Percentiles rank a stretch among this genome's conserved stretches.
Evolutionary conservation across 1,140 invertebrate species (phyloP).

Genomic region (Notospermus geniculatus): DNA sequence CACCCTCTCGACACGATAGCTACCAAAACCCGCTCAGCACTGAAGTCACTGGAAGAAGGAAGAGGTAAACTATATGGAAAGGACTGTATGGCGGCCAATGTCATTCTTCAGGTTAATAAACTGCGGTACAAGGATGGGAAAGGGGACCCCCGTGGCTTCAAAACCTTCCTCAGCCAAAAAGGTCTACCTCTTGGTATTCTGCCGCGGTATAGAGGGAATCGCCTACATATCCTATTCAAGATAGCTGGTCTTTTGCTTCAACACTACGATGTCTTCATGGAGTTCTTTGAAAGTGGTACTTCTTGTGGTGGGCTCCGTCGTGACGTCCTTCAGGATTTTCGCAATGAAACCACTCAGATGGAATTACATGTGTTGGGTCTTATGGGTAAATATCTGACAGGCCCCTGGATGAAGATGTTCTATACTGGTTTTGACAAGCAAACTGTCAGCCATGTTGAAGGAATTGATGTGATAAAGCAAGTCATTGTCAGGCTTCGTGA

Average conservation of each 20-base stretch:
- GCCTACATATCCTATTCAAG: conserved; percentile 18
- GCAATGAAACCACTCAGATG: not conserved
- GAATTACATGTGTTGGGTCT: conserved; percentile 22
- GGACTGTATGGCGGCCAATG: conserved; percentile 12
- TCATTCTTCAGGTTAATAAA: conserved; percentile 18
- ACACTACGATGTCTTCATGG: not conserved
- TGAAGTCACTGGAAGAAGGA: not conserved
- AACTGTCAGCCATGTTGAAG: too few species aligned
- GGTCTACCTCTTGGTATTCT: conserved; percentile 11
- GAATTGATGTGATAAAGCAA: conserved; percentile 12
- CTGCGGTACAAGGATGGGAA: conserved; percentile 21
- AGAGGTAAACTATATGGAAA: conserved; percentile 12
- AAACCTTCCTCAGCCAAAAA: conserved; percentile 2
- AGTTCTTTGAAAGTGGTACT: not conserved
- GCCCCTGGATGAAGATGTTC: conserved; percentile 24
- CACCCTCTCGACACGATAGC: conserved; percentile 11
- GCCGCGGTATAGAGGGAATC: conserved; percentile 18
- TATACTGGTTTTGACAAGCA: conserved; percentile 9
- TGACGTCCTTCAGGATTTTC: conserved; percentile 9
- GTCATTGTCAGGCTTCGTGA: too few species aligned
- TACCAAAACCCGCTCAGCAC: not conserved
- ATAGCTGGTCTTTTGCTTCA: conserved; percentile 13
- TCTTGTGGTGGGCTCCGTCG: not conserved
- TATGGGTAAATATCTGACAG: conserved; percentile 19
- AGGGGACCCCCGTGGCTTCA: conserved; percentile 20